Evolutionary conservation across 1,140 invertebrate genomes (phyloP).

Genomic region (Lucilia cuprina): DNA sequence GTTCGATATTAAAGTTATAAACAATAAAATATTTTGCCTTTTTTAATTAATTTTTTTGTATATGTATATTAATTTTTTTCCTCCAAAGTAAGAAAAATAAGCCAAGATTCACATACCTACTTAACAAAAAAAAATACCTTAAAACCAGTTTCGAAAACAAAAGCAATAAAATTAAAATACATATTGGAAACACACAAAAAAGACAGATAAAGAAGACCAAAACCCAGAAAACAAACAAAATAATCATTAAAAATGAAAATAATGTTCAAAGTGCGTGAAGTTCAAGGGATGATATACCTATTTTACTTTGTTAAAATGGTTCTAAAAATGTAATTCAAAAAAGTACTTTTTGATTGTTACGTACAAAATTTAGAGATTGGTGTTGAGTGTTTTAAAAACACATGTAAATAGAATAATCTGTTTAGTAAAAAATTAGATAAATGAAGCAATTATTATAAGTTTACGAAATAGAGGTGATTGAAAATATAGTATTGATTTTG

Average conservation of each 20-base stretch:
- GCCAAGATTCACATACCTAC: background rate
- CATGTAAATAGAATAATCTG: too few relatives aligned
- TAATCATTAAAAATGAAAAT: background rate
- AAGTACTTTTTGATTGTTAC: too few relatives aligned
- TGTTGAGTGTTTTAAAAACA: too few relatives aligned
- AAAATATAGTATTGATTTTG: too few relatives aligned
- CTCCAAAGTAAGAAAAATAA: background rate
- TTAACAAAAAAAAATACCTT: conserved; percentile 50
- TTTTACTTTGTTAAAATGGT: too few relatives aligned
- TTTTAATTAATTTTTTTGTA: background rate
- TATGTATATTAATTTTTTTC: background rate
- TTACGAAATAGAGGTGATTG: too few relatives aligned
- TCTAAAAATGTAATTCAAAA: too few relatives aligned
- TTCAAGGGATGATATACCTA: background rate
- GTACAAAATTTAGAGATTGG: too few relatives aligned
- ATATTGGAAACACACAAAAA: background rate
- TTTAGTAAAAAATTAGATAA: too few relatives aligned
- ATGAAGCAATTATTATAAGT: too few relatives aligned
- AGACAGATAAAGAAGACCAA: conserved; percentile 26
- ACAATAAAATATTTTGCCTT: background rate
- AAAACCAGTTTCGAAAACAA: conserved; percentile 56
- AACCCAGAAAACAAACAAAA: background rate
- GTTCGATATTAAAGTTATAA: too few relatives aligned
- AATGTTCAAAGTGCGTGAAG: conserved; percentile 14
- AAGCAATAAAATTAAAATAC: conserved; percentile 32